Percentiles rank a stretch among this genome's conserved stretches.
Conservation (phyloP, 2,888 invertebrate genomes). For the Teinopalpus imperialis region DNA sequence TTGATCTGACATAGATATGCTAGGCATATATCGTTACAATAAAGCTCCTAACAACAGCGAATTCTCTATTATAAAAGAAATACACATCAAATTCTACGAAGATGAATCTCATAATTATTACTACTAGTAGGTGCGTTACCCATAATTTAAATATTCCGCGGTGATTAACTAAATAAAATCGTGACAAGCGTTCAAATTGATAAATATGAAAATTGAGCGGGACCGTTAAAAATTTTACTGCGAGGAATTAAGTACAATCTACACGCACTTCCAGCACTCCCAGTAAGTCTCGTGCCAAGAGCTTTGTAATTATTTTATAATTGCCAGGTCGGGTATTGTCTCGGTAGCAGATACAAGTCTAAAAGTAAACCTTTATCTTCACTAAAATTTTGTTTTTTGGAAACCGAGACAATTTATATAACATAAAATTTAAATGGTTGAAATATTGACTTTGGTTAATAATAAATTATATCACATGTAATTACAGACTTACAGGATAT, state of each 20-base stretch:
- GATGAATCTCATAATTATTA: too few species aligned
- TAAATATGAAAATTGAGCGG: constrained; percentile 15
- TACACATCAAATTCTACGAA: too few species aligned
- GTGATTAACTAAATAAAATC: neutral
- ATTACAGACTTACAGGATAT: too few species aligned
- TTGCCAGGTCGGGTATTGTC: constrained; percentile 59
- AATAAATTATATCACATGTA: too few species aligned
- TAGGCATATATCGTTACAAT: neutral
- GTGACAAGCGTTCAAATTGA: constrained; percentile 11
- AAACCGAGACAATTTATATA: too few species aligned
- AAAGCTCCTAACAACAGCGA: too few species aligned
- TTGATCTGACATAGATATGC: neutral
- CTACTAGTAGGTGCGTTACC: too few species aligned
- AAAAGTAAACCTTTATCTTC: too few species aligned
- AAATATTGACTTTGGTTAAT: too few species aligned
- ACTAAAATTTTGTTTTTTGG: too few species aligned
- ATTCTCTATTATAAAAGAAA: too few species aligned
- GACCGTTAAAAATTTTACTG: constrained; percentile 7
- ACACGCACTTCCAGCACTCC: constrained; percentile 25
- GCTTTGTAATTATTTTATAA: constrained; percentile 74
- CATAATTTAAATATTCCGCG: constrained; percentile 2
- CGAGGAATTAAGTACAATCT: constrained; percentile 22
- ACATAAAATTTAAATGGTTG: too few species aligned
- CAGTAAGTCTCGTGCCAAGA: constrained; percentile 25
- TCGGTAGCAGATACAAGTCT: constrained; percentile 71